Evolutionary conservation across 2,888 invertebrate species (phyloP).

Genomic region (Amorpha juglandis): DNA sequence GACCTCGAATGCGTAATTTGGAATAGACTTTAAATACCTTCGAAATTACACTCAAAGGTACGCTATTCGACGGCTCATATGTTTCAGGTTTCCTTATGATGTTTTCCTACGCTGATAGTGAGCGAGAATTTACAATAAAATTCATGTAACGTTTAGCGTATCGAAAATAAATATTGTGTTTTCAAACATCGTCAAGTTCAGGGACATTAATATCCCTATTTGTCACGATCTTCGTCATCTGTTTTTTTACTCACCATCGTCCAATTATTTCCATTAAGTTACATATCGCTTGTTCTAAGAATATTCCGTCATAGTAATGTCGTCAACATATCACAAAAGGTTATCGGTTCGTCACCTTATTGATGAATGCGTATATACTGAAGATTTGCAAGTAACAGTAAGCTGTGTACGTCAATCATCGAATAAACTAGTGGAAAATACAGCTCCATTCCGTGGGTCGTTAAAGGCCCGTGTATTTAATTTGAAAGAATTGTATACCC

Average conservation of each 20-base stretch:
- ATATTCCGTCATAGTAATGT: not conserved
- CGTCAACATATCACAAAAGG: not conserved
- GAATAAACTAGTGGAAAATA: slow-evolving; percentile 6
- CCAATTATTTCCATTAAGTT: not conserved
- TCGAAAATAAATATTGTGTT: no score
- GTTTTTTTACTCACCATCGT: not conserved
- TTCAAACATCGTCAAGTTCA: not conserved
- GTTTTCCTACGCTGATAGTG: no score
- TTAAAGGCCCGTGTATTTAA: not conserved
- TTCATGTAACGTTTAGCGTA: no score
- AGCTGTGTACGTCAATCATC: slow-evolving; percentile 1
- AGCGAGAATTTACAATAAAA: no score
- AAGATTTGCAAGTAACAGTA: slow-evolving; percentile 13
- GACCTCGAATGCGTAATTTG: no score
- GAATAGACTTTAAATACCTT: no score
- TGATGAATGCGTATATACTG: not conserved
- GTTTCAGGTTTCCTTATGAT: no score
- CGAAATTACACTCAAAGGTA: no score
- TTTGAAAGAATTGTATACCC: slow-evolving; percentile 7
- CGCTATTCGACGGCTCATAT: no score
- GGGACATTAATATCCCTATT: not conserved
- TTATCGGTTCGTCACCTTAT: slow-evolving; percentile 21
- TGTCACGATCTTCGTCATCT: not conserved
- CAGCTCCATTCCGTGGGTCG: not conserved
- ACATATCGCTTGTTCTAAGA: not conserved